Evolutionary conservation across 2,113 vertebrate genomes (phyloP).

Genomic region (Dipodomys ordii): DNA sequence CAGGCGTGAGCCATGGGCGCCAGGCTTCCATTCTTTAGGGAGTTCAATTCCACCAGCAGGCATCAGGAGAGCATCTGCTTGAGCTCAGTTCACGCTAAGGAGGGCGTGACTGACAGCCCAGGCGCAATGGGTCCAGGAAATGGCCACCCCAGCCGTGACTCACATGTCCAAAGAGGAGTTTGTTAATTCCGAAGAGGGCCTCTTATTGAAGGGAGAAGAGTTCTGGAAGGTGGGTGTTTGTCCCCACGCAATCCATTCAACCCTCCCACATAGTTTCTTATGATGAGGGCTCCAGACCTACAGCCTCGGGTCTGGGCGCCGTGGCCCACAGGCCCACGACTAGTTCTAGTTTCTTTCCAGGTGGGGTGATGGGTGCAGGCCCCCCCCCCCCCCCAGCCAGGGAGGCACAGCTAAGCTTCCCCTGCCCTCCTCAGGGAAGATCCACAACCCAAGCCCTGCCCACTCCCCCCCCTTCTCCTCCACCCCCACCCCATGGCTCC

Average conservation of each 20-base stretch:
- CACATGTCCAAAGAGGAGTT: neutral
- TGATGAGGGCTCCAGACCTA: neutral
- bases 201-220: neutral
- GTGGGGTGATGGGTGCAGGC: neutral
- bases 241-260: neutral
- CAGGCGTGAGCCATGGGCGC: too few species aligned
- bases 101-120: neutral
- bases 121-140: neutral
- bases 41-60: neutral
- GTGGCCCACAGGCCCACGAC: neutral
- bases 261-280: neutral
- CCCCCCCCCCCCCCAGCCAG: neutral
- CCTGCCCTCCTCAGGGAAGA: neutral
- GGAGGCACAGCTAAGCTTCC: neutral
- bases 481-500: rapidly evolving
- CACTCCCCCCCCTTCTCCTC: neutral
- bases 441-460: neutral
- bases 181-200: neutral
- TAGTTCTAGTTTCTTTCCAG: neutral
- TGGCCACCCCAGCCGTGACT: neutral
- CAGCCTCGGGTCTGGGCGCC: neutral
- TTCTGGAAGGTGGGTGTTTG: neutral
- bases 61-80: neutral
- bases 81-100: neutral
- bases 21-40: neutral